A percentile compares a stretch with the other conserved stretches of the same genome.
phyloP scores from a whole-genome alignment of 2,797 vertebrate species.

The Crenuchus spilurus region DNA sequence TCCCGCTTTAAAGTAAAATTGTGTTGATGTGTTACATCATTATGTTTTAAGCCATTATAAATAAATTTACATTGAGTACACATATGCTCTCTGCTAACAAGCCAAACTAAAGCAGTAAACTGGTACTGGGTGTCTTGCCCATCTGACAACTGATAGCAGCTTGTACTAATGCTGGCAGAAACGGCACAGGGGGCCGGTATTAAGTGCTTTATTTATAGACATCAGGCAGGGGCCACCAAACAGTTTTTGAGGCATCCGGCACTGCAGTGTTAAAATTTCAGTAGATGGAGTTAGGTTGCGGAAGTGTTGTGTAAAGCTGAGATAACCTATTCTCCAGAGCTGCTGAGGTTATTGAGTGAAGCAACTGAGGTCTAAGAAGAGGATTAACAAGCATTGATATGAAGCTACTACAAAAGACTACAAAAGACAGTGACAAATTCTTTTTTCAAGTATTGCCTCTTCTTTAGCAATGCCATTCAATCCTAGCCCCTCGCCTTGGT shows the following conservation, averaged over 20 bases:
- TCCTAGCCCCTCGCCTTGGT: too few relatives aligned
- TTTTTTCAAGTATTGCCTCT: neutral
- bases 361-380: neutral
- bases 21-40: neutral
- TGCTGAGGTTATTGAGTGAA: neutral
- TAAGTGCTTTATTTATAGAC: conserved; percentile 1
- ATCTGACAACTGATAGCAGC: neutral
- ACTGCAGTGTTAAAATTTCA: conserved; percentile 10
- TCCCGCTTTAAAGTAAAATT: too few relatives aligned
- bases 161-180: neutral
- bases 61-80: neutral
- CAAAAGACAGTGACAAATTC: neutral
- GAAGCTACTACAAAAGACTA: conserved; percentile 3
- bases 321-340: conserved; percentile 6
- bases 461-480: neutral
- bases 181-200: neutral
- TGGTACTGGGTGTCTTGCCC: neutral
- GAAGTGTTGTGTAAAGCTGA: neutral
- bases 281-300: neutral
- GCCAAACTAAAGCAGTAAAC: neutral
- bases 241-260: neutral
- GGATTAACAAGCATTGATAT: neutral
- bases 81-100: neutral
- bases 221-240: neutral
- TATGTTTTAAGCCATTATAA: neutral